Percentiles rank a stretch among this genome's conserved stretches.
phyloP scores from a whole-genome alignment of 2,888 invertebrate genomes.

The Conops quadrifasciatus region DNA sequence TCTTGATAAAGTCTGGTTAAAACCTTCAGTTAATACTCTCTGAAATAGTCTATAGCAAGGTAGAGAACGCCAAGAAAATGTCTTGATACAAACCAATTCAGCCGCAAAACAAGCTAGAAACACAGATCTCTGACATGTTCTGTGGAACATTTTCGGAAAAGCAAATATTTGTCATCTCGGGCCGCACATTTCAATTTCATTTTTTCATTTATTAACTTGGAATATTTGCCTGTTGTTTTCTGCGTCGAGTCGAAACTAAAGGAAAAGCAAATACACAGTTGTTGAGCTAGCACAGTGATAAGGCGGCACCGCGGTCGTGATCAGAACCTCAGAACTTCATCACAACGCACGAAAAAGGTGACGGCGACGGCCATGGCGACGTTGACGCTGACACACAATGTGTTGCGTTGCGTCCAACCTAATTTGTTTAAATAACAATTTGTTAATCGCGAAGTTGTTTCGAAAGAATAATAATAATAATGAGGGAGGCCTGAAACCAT shows the following conservation, averaged over 20 bases:
- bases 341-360: neutral
- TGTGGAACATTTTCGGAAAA: too few species aligned
- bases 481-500: slow-evolving; percentile 20
- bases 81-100: neutral
- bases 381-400: neutral
- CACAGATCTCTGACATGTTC: too few species aligned
- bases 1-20: too few species aligned
- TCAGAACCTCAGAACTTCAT: neutral
- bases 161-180: slow-evolving; percentile 62
- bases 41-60: too few species aligned
- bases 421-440: slow-evolving; percentile 55
- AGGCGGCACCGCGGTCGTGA: slow-evolving; percentile 32
- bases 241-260: neutral
- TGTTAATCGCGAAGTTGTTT: slow-evolving; percentile 7
- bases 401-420: slow-evolving; percentile 40
- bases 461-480: slow-evolving; percentile 2
- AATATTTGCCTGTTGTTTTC: neutral
- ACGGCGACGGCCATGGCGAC: slow-evolving; percentile 14
- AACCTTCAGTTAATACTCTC: too few species aligned
- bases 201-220: slow-evolving; percentile 6
- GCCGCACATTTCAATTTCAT: slow-evolving; percentile 48
- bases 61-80: too few species aligned
- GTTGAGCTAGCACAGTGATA: slow-evolving; percentile 42
- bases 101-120: too few species aligned
- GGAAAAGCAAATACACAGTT: slow-evolving; percentile 39